These are phyloP conservation scores for Plectrocnemia conspersa DNA, from an alignment of 1,140 invertebrate species.

Conservation along the genomic window DNA sequence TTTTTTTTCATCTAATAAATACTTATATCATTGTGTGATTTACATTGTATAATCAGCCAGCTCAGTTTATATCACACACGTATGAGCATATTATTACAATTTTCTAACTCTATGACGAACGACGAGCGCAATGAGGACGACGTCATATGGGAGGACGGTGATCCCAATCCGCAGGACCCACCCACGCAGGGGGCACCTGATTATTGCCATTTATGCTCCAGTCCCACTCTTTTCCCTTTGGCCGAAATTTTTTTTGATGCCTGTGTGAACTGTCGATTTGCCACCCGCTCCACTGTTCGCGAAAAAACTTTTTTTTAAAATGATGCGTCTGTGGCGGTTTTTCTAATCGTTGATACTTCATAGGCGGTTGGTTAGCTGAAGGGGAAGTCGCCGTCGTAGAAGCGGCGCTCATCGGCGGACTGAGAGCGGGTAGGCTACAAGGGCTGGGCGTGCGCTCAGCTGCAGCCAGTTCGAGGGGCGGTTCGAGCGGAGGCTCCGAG, in stretches of 20 bases:
- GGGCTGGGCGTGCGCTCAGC: conserved; percentile 61
- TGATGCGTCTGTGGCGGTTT: conserved; percentile 53
- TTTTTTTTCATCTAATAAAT: too few relatives aligned
- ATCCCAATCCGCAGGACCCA: conserved; percentile 24
- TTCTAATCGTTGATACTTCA: conserved; percentile 52
- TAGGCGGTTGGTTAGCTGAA: conserved; percentile 44
- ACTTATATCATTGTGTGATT: too few relatives aligned
- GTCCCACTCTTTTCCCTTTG: conserved; percentile 69
- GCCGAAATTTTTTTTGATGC: conserved; percentile 51
- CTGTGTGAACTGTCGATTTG: conserved; percentile 43
- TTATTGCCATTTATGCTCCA: conserved; percentile 52
- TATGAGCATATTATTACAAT: too few relatives aligned
- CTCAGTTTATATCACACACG: too few relatives aligned
- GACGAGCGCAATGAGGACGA: conserved; percentile 7
- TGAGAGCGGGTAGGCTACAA: conserved; percentile 38
- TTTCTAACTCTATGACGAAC: conserved; percentile 2
- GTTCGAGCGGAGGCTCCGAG: too few relatives aligned
- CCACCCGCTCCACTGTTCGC: conserved; percentile 57
- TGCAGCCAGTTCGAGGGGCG: conserved; percentile 42
- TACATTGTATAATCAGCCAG: too few relatives aligned
- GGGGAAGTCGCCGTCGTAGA: conserved; percentile 26
- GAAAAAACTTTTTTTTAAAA: conserved; percentile 77
- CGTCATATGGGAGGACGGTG: conserved; percentile 31
- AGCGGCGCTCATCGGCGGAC: conserved; percentile 28
- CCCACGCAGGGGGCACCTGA: conserved; percentile 35